Percentiles rank a stretch among this genome's conserved stretches.
These are phyloP conservation scores for Pristis pectinata DNA, from an alignment of 2,797 vertebrate species.

Conservation along the genomic window DNA sequence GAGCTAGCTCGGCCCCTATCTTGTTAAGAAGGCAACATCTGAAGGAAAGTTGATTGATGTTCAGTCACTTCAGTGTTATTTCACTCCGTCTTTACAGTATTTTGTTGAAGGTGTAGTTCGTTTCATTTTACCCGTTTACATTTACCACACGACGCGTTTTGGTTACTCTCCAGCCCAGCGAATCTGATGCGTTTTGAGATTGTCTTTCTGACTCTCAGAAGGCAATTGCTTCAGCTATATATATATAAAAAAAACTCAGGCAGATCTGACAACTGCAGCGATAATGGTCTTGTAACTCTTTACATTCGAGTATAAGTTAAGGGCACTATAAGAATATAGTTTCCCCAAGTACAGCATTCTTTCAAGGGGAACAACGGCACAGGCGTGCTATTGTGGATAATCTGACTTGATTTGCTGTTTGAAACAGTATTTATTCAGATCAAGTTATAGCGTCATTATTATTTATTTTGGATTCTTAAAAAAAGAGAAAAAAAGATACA, in stretches of 20 bases:
- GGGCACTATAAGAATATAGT: background rate
- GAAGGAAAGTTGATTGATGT: conserved; percentile 50
- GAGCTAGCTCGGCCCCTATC: conserved; percentile 55
- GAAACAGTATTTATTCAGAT: conserved; percentile 26
- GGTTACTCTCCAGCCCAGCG: background rate
- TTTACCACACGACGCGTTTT: background rate
- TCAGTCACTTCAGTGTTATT: conserved; percentile 54
- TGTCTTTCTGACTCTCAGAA: background rate
- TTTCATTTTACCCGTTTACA: background rate
- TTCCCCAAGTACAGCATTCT: background rate
- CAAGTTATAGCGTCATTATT: background rate
- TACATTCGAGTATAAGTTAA: background rate
- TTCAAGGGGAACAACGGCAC: background rate
- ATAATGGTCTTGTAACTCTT: background rate
- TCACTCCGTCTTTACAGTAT: conserved; percentile 43
- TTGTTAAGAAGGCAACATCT: conserved; percentile 51
- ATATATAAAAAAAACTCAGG: background rate
- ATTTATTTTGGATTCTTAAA: conserved; percentile 17
- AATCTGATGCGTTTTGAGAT: background rate
- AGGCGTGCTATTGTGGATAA: background rate
- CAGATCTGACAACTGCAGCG: background rate
- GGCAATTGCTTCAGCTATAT: background rate
- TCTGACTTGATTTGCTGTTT: conserved; percentile 30
- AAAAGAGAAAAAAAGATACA: conserved; percentile 4
- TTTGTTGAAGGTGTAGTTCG: conserved; percentile 55